These are phyloP conservation scores for Danio choprae DNA, from an alignment of 2,797 vertebrate genomes.

Conservation along the genomic window DNA sequence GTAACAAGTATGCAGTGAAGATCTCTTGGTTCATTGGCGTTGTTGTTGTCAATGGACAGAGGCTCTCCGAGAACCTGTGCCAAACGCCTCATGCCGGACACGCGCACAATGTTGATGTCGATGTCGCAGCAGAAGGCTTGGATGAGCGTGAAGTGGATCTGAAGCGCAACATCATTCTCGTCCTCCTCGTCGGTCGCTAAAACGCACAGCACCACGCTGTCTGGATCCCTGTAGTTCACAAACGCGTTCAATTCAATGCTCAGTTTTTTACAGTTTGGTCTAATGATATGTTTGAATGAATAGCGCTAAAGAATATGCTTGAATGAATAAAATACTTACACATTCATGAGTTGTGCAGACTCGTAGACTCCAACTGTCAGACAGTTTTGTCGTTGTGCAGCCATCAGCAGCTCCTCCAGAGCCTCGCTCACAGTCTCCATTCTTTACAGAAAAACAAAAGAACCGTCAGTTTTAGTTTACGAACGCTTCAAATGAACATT, in stretches of 20 bases:
- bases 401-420: slow-evolving; percentile 86
- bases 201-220: slow-evolving; percentile 90
- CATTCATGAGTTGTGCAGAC: slow-evolving; percentile 87
- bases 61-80: slow-evolving; percentile 80
- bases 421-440: slow-evolving; percentile 85
- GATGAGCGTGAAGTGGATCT: slow-evolving; percentile 95
- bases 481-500: slow-evolving; percentile 8
- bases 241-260: neutral
- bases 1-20: slow-evolving; percentile 93
- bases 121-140: slow-evolving; percentile 93
- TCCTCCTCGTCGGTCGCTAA: slow-evolving; percentile 86
- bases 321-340: slow-evolving; percentile 75
- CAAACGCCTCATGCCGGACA: slow-evolving; percentile 85
- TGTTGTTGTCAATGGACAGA: slow-evolving; percentile 57
- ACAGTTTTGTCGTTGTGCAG: slow-evolving; percentile 84
- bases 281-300: too few relatives aligned
- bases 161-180: slow-evolving; percentile 85
- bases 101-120: slow-evolving; percentile 87
- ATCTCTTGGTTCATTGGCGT: slow-evolving; percentile 83
- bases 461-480: neutral
- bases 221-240: slow-evolving; percentile 83
- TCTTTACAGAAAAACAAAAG: slow-evolving; percentile 67
- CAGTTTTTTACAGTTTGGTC: neutral
- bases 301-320: neutral
- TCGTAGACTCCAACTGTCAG: slow-evolving; percentile 90